A percentile compares a stretch with the other conserved stretches of the same genome.
These are phyloP conservation scores for Nephrotoma appendiculata DNA, from an alignment of 2,888 invertebrate genomes.

Conservation along the genomic window DNA sequence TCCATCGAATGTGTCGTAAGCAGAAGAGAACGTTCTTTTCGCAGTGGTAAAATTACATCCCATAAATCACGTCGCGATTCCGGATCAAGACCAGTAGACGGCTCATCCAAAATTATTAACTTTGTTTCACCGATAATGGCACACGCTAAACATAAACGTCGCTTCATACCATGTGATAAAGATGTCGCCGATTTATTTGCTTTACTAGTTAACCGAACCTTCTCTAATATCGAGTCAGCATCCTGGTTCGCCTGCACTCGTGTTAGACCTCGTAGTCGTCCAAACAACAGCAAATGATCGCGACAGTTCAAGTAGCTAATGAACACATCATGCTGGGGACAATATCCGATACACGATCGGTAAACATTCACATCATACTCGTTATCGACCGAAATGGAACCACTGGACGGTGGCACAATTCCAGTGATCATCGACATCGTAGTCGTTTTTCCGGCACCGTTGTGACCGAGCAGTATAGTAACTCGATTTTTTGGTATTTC, in stretches of 20 bases:
- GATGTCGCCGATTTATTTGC: conserved; percentile 39
- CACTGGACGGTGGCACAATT: conserved; percentile 20
- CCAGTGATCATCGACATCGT: conserved; percentile 59
- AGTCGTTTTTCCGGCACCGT: conserved; percentile 70
- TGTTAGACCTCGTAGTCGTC: conserved; percentile 49
- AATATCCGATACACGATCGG: conserved; percentile 65
- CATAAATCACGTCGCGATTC: conserved; percentile 76
- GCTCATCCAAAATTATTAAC: conserved; percentile 58
- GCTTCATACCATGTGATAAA: conserved; percentile 85
- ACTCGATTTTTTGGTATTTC: conserved; percentile 72
- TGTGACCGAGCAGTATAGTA: conserved; percentile 74
- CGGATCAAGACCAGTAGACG: conserved; percentile 87
- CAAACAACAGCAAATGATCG: conserved; percentile 74
- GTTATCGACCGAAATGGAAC: conserved; percentile 42
- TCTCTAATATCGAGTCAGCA: conserved; percentile 40
- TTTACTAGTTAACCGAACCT: conserved; percentile 48
- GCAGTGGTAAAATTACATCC: conserved; percentile 59
- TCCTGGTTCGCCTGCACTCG: conserved; percentile 34
- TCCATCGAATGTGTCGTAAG: conserved; percentile 93
- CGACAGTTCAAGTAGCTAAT: conserved; percentile 68
- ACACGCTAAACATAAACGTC: conserved; percentile 74
- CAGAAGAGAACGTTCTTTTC: conserved; percentile 62
- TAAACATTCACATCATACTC: conserved; percentile 46
- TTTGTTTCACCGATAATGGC: conserved; percentile 67
- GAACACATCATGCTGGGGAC: conserved; percentile 79